Evolutionary conservation across 2,113 vertebrate species (phyloP).

Genomic region (Ochotona curzoniae): DNA sequence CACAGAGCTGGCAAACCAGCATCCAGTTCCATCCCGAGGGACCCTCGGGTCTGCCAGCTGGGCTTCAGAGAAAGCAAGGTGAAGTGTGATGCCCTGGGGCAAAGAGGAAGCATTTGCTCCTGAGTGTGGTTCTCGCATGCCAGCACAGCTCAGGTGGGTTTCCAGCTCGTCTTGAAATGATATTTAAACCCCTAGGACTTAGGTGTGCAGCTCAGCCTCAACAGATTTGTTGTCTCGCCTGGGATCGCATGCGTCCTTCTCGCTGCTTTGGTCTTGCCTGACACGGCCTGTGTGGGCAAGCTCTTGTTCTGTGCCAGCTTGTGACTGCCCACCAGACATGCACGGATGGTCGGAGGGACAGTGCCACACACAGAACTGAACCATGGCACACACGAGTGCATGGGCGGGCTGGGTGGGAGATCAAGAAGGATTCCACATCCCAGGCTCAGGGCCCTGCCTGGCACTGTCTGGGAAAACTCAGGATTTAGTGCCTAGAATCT

Average conservation of each 20-base stretch:
- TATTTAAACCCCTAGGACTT: not conserved
- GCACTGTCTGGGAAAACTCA: not conserved
- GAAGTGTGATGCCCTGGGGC: not conserved
- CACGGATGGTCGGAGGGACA: accelerated
- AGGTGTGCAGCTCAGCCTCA: accelerated
- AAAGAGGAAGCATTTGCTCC: too few species aligned
- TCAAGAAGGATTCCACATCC: accelerated
- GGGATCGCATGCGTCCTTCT: not conserved
- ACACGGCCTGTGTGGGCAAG: accelerated
- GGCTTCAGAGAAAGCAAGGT: constrained; percentile 16
- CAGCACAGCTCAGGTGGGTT: not conserved
- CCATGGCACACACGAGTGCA: not conserved
- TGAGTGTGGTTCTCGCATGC: not conserved
- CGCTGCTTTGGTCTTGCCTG: not conserved
- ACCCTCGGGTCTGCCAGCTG: not conserved
- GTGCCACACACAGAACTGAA: accelerated
- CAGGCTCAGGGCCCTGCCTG: accelerated
- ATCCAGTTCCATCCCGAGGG: not conserved
- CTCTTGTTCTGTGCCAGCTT: not conserved
- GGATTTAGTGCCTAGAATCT: not conserved
- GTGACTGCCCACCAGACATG: not conserved
- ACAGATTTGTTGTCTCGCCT: not conserved
- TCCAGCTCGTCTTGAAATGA: not conserved
- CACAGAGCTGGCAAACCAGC: not conserved
- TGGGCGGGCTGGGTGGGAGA: too few species aligned